A percentile compares a stretch with the other conserved stretches of the same genome.
These are phyloP conservation scores for Phoxinus dragarum DNA, from an alignment of 2,797 vertebrate species.

Conservation along the genomic window DNA sequence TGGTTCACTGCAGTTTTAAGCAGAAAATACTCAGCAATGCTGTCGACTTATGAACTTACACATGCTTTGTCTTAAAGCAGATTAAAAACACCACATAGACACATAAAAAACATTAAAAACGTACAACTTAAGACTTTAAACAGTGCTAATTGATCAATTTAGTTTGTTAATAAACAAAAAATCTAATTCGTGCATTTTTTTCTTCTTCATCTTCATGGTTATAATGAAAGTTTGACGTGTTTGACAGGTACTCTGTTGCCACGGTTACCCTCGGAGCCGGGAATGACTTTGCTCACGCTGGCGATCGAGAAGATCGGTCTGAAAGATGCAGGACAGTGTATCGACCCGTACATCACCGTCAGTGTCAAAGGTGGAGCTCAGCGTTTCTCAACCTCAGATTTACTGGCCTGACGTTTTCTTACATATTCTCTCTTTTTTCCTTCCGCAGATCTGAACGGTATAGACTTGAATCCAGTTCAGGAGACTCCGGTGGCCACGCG, in stretches of 20 bases:
- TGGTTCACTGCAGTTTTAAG: no score
- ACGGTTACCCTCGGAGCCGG: constrained; percentile 94
- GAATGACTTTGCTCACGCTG: constrained; percentile 94
- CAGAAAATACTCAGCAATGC: no score
- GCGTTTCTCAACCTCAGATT: no score
- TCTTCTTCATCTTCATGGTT: neutral
- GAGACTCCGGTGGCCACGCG: constrained; percentile 93
- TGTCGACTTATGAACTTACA: no score
- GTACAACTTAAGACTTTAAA: no score
- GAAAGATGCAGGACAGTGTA: constrained; percentile 98
- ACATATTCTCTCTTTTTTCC: no score
- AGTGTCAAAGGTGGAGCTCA: constrained; percentile 91
- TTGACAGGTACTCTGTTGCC: constrained; percentile 92
- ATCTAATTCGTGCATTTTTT: neutral
- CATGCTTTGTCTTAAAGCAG: no score
- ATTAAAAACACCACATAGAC: no score
- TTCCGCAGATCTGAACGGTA: constrained; percentile 88
- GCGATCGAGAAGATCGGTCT: constrained; percentile 96
- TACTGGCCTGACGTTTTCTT: neutral
- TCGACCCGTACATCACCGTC: constrained; percentile 97
- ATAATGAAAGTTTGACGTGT: constrained; percentile 34
- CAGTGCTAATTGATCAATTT: neutral
- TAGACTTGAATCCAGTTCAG: constrained; percentile 94
- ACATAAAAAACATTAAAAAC: no score
- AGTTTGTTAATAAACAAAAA: neutral